Conservation (phyloP, 2,113 vertebrate genomes). For the Vulpes vulpes region DNA sequence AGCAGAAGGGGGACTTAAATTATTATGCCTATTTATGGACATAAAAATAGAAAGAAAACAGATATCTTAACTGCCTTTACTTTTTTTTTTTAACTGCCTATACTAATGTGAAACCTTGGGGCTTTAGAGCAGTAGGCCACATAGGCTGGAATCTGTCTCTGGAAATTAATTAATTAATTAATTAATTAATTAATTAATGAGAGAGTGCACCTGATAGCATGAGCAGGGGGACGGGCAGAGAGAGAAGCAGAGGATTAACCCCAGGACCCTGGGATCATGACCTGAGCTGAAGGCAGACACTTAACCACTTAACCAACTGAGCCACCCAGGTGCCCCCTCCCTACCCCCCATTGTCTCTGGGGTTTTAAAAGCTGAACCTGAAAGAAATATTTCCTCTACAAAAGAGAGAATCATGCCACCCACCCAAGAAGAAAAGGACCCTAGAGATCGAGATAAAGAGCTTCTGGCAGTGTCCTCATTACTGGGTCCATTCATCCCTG, state of each 20-base stretch:
- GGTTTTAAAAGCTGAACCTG: background rate
- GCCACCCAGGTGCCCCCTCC: no score
- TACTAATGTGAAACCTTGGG: background rate
- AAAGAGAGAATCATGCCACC: background rate
- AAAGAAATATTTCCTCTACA: background rate
- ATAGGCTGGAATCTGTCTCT: background rate
- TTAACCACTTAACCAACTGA: no score
- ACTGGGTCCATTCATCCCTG: background rate
- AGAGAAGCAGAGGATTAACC: no score
- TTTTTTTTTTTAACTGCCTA: background rate
- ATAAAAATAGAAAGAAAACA: slow-evolving; percentile 28
- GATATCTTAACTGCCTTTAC: background rate
- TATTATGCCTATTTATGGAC: background rate
- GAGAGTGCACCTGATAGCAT: no score
- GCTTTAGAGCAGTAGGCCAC: background rate
- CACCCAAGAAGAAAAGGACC: background rate
- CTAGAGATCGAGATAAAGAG: background rate
- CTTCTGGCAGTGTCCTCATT: background rate
- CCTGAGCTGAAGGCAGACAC: no score
- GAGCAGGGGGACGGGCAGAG: no score
- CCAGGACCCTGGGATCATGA: no score
- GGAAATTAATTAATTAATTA: no score
- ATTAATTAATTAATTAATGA: no score
- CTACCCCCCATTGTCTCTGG: background rate
- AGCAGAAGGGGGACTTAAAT: background rate